Evolutionary conservation across 2,113 vertebrate genomes (phyloP), one percentile per base, ranked within the genome.

Genomic region (Rutilus rutilus): DNA sequence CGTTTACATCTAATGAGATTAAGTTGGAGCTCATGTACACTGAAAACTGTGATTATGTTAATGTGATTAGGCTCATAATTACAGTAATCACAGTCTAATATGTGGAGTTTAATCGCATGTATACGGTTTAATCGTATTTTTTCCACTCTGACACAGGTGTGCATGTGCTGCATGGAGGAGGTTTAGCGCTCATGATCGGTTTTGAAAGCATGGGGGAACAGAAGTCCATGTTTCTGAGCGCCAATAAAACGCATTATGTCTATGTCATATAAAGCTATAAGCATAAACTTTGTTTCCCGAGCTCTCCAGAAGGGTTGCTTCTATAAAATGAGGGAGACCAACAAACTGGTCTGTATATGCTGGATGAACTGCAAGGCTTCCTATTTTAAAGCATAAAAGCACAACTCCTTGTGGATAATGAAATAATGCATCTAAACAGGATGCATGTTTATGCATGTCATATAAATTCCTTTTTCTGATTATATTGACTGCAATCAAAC

Each of bases 21-120:
- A 77, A 33, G 75, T 30, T 77, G 12, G n/a, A 76, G 73, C 17
- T 73, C 69, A 21, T 77, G 50, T 54, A 33, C 75, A 54, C 75
- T 33, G 25, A 77, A 77, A 21, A 52, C 27, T 77, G 75, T 33
- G 45, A 77, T 77, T 77, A 77, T 54, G 45, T 50, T 52, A 33
- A 54, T 54, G 17, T 54, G 75, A 54, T 77, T 33, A 75, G 14
- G 42, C 39, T 75, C 73, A 75, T 75, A 75, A 77, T 77, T 30
- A 33, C 17, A 76, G 74, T 52, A 54, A 77, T 21, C 75, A 33
- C 75, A 54, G 75, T 47, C 42, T 25, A 50, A 77, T 77, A 33
- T 33, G 25, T 52, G 25, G 25, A 54, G 74, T 76, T 76, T 76
- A 76, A 54, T 77, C 25, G 17, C 25, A 33, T 33, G 25, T 5